Evolutionary conservation across 2,113 vertebrate species (phyloP), one percentile per base, ranked within the genome.

Genomic region (Andinoacara biseriatus): DNA sequence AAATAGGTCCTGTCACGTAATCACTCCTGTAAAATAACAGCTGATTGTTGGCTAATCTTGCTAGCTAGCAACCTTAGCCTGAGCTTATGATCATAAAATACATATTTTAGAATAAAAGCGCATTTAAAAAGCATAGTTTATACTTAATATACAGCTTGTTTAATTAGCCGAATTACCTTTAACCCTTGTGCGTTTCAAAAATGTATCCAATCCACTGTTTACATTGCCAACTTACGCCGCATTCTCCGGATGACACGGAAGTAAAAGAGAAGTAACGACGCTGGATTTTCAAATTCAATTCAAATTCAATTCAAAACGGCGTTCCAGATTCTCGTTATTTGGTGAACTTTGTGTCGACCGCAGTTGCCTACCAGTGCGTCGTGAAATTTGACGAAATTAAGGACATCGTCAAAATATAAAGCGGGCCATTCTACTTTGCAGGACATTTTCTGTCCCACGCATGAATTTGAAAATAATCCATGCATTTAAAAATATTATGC

Each of bases 41-140:
- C 5, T 35, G 18, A 26, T 33, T 43, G 59, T 63, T 63, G 63
- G 63, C 52, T 52, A 49, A 10, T 5, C 17, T 1, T 72, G 10
- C 60, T 85, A 77, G 58, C 75, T 46, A 58, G 74, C 56, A 38
- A 7, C 18, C 29, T 62, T 86, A 92, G 85, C 87, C 56, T 86
- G 31, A 69, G 17, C 74, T 72, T 46, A 69, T 15, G 24, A 43
- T 15, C 10, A 20, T 60, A 54, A 72, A 56, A 22, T 18, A 24
- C 43, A 52, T 31, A 52, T 31, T 31, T n/a, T n/a, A 54, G 46
- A 31, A n/a, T 54, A 26, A 6, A 31, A 31, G 9, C 13, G 29
- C 20, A 52, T 54, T 72, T 54, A 22, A 65, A 26, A 63, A 40
- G 24, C 4, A 58, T 46, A 3, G 15, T 13, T 5, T 14, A 29